Evolutionary conservation across 1,140 invertebrate species (phyloP).

Genomic region (Solen grandis): DNA sequence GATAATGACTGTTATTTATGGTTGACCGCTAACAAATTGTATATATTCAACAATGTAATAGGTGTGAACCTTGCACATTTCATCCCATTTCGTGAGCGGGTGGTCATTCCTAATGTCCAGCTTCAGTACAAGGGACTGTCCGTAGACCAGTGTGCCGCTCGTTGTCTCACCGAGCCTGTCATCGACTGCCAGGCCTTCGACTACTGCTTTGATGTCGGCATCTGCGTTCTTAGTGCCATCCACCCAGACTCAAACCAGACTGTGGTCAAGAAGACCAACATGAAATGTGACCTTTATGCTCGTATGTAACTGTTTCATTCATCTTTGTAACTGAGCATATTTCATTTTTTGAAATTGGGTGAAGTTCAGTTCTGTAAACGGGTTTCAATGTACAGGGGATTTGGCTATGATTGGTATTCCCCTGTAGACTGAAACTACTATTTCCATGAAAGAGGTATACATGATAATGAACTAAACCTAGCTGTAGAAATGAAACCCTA

Average conservation of each 20-base stretch:
- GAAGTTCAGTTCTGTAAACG: background rate
- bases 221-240: constrained; percentile 29
- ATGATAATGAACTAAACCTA: no score
- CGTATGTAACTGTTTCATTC: constrained; percentile 27
- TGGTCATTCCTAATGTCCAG: constrained; percentile 2
- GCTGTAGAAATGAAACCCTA: no score
- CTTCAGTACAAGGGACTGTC: constrained; percentile 28
- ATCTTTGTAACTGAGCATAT: background rate
- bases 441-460: no score
- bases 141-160: constrained; percentile 54
- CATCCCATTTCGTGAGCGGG: constrained; percentile 10
- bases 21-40: background rate
- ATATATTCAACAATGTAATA: no score
- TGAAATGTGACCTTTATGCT: constrained; percentile 45
- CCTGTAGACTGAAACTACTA: no score
- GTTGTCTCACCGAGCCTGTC: constrained; percentile 35
- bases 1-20: background rate
- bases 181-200: constrained; percentile 52
- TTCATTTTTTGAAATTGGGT: background rate
- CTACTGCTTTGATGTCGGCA: constrained; percentile 54
- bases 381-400: background rate
- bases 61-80: constrained; percentile 46
- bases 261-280: background rate
- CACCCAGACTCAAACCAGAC: constrained; percentile 24
- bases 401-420: no score